These are phyloP conservation scores for Halocaridina rubra DNA, from an alignment of 2,888 invertebrate genomes.

Conservation along the genomic window DNA sequence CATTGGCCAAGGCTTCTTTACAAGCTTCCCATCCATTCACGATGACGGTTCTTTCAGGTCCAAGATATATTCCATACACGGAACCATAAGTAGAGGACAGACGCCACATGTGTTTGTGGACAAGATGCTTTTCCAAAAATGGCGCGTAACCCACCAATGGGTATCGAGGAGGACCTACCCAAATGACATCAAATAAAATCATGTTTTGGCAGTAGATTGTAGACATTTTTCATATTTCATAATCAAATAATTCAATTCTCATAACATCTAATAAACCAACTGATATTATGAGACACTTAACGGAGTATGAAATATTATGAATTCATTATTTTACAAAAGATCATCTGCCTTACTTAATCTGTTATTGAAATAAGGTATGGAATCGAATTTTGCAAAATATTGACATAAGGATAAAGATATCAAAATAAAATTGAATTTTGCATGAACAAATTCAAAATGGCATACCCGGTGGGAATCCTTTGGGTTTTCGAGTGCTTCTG, in stretches of 20 bases:
- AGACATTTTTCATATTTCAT: too few species aligned
- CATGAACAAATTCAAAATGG: neutral
- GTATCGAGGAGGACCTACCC: conserved; percentile 48
- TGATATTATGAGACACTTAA: too few species aligned
- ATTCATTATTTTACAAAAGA: too few species aligned
- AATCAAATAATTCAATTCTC: too few species aligned
- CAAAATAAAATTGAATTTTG: neutral
- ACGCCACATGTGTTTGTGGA: conserved; percentile 76
- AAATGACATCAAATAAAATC: too few species aligned
- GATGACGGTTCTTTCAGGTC: conserved; percentile 72
- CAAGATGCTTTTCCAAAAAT: conserved; percentile 67
- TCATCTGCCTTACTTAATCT: too few species aligned
- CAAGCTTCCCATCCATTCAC: conserved; percentile 73
- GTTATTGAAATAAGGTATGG: too few species aligned
- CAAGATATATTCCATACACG: conserved; percentile 74
- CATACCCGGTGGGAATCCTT: neutral
- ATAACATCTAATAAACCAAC: too few species aligned
- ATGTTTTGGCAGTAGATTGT: too few species aligned
- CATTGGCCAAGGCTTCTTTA: conserved; percentile 72
- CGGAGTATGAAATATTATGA: too few species aligned
- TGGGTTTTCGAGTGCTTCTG: neutral
- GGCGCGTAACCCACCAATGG: conserved; percentile 43
- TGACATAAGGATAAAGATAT: neutral
- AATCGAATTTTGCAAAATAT: neutral
- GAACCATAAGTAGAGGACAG: conserved; percentile 71